A percentile compares a stretch with the other conserved stretches of the same genome.
phyloP scores from a whole-genome alignment of 2,113 vertebrate genomes.

The Eira barbara region DNA sequence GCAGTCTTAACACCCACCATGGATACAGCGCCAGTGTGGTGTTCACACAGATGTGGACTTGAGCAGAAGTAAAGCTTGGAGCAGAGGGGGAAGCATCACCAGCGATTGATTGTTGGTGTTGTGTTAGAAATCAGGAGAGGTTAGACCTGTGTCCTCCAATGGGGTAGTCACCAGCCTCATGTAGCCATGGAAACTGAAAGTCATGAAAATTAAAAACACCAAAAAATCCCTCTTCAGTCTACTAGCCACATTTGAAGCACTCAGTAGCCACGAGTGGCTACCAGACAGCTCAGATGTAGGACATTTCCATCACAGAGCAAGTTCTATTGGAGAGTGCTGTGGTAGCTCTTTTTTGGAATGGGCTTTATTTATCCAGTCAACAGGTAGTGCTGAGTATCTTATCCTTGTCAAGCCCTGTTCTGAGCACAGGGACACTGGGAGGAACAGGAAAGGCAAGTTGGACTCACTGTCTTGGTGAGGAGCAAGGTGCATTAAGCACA shows the following conservation, averaged over 20 bases:
- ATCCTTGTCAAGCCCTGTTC: not conserved
- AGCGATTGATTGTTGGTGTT: accelerated
- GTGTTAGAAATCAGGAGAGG: not conserved
- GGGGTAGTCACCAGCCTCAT: not conserved
- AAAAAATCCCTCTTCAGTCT: not conserved
- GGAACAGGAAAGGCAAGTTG: not conserved
- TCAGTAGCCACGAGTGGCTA: not conserved
- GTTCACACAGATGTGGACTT: not conserved
- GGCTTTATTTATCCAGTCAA: not conserved
- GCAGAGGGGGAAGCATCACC: not conserved
- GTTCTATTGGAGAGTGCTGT: not conserved
- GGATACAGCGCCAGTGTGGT: not conserved
- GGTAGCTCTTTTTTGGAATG: not conserved
- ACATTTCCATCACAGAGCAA: not conserved
- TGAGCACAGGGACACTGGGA: not conserved
- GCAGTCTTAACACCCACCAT: not conserved
- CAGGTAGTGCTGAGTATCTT: not conserved
- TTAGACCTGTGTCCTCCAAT: not conserved
- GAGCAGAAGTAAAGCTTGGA: not conserved
- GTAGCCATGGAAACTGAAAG: not conserved
- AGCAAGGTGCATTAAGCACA: not conserved
- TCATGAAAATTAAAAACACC: not conserved
- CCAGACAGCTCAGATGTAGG: not conserved
- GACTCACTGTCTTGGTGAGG: not conserved
- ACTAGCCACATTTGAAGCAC: not conserved